phyloP scores from a whole-genome alignment of 2,797 vertebrate species.

The Chaetophractus vellerosus region DNA sequence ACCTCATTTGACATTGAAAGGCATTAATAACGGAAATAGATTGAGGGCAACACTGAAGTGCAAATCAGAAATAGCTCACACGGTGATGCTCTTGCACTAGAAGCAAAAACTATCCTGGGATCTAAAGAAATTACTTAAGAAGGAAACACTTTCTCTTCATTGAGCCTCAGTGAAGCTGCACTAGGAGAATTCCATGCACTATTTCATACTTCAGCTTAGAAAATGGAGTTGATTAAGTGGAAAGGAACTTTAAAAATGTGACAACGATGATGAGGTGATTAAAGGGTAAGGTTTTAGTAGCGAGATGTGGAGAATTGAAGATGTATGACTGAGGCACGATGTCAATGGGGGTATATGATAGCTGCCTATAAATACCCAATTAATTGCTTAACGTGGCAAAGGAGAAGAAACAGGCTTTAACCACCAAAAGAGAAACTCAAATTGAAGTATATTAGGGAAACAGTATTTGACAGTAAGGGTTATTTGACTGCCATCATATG shows the following conservation, averaged over 20 bases:
- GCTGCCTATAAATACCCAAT: constrained; percentile 81
- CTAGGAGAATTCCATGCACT: constrained; percentile 66
- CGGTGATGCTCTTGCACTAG: constrained; percentile 75
- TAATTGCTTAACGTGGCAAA: constrained; percentile 82
- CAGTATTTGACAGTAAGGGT: constrained; percentile 54
- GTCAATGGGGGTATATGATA: constrained; percentile 75
- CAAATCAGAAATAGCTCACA: constrained; percentile 78
- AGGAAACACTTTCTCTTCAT: constrained; percentile 62
- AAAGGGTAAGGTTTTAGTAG: constrained; percentile 81
- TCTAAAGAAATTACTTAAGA: constrained; percentile 69
- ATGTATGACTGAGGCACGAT: constrained; percentile 73
- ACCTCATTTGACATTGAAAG: neutral
- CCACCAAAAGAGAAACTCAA: constrained; percentile 66
- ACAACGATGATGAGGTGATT: constrained; percentile 85
- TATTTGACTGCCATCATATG: constrained; percentile 39
- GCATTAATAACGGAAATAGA: neutral
- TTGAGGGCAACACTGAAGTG: constrained; percentile 43
- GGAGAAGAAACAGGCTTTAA: constrained; percentile 76
- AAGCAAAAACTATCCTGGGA: constrained; percentile 69
- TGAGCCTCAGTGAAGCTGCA: constrained; percentile 47
- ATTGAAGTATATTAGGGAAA: constrained; percentile 64
- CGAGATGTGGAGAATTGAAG: constrained; percentile 78
- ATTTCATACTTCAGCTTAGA: constrained; percentile 66
- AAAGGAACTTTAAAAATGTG: constrained; percentile 79
- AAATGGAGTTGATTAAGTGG: constrained; percentile 83